phyloP scores from a whole-genome alignment of 2,797 vertebrate species.

The Rhabdophis nuchalis region DNA sequence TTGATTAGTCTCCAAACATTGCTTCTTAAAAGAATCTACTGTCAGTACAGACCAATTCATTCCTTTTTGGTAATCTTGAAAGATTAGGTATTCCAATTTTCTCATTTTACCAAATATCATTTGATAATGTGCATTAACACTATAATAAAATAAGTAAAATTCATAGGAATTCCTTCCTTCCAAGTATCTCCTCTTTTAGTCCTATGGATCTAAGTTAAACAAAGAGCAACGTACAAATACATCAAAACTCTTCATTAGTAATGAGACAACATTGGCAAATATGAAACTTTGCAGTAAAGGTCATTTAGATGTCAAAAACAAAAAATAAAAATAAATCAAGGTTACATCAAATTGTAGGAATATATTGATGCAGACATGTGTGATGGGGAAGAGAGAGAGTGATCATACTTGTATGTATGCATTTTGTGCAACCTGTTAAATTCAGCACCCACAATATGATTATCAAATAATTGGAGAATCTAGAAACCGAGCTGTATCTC shows the following conservation, averaged over 20 bases:
- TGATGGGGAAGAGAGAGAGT: neutral
- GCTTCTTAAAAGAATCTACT: neutral
- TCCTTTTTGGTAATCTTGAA: neutral
- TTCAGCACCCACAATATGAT: neutral
- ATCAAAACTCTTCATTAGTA: neutral
- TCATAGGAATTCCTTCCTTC: neutral
- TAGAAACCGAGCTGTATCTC: neutral
- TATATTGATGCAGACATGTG: neutral
- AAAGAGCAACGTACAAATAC: neutral
- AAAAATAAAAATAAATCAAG: neutral
- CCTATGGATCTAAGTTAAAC: neutral
- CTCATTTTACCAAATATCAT: neutral
- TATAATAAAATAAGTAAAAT: neutral
- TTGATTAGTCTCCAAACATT: neutral
- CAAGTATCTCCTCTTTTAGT: neutral
- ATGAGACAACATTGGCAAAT: neutral
- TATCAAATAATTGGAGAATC: neutral
- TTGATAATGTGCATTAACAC: neutral
- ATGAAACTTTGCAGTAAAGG: neutral
- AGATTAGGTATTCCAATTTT: neutral
- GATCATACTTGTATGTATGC: neutral
- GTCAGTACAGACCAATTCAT: neutral
- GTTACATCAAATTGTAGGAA: neutral
- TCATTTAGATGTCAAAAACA: neutral
- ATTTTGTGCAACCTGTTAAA: neutral